Percentiles rank a stretch among this genome's conserved stretches.
Conservation (phyloP, 2,113 vertebrate genomes). For the Apus apus region DNA sequence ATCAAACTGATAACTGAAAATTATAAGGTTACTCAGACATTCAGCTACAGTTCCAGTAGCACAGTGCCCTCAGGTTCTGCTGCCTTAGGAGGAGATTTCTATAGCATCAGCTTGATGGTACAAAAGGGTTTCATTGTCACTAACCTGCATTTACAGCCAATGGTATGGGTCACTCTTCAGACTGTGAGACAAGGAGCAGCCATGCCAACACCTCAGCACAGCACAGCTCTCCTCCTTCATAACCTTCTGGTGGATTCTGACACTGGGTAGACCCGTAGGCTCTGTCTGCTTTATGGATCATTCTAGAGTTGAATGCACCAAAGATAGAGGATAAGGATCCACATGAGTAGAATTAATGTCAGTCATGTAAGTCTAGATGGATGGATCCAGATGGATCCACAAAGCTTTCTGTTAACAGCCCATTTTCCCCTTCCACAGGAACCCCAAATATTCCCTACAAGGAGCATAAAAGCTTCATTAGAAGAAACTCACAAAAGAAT, state of each 20-base stretch:
- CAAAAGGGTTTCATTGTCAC: not conserved
- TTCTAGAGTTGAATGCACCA: not conserved
- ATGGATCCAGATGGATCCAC: not conserved
- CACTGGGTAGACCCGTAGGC: not conserved
- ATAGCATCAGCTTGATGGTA: not conserved
- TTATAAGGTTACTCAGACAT: not conserved
- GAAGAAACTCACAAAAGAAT: not conserved
- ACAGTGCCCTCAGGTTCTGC: not conserved
- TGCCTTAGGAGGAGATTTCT: not conserved
- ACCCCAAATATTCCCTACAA: not conserved
- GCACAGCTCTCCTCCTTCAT: not conserved
- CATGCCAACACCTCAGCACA: not conserved
- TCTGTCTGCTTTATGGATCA: not conserved
- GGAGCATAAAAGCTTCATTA: not conserved
- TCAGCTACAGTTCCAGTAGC: not conserved
- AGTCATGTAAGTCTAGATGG: not conserved
- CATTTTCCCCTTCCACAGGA: not conserved
- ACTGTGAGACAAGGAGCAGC: not conserved
- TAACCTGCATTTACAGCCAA: not conserved
- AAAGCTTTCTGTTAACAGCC: not conserved
- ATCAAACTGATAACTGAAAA: not conserved
- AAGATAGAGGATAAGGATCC: not conserved
- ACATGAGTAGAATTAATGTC: not conserved
- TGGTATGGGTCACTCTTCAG: not conserved
- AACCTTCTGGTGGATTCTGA: not conserved